These are phyloP conservation scores for Phoxinus dragarum DNA, from an alignment of 2,797 vertebrate species.

Conservation along the genomic window DNA sequence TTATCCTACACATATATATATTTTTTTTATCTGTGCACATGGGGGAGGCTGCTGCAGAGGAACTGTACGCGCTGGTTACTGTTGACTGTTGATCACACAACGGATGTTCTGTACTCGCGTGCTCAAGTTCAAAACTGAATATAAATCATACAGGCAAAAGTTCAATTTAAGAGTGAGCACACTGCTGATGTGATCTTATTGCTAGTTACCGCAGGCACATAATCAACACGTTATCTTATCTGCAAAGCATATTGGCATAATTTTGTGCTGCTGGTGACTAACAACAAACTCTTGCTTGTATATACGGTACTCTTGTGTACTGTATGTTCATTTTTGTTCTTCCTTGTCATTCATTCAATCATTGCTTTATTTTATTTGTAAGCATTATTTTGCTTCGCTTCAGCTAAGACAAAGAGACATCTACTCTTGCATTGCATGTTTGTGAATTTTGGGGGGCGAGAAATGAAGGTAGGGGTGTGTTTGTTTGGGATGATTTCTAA, in stretches of 20 bases:
- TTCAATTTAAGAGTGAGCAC: background rate
- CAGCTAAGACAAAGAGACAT: background rate
- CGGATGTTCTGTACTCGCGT: background rate
- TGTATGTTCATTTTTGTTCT: background rate
- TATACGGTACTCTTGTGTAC: background rate
- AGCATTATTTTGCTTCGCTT: background rate
- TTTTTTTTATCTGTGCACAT: background rate
- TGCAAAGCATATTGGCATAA: background rate
- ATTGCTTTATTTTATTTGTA: background rate
- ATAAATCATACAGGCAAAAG: background rate
- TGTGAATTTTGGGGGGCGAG: background rate
- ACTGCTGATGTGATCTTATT: background rate
- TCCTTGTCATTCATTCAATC: background rate
- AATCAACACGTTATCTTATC: background rate
- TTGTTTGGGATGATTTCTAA: background rate
- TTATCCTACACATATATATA: background rate
- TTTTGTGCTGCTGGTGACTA: background rate
- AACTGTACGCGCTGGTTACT: background rate
- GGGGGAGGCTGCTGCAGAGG: background rate
- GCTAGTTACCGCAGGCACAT: background rate
- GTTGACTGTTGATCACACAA: background rate
- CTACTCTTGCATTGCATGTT: background rate
- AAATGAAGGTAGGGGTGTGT: background rate
- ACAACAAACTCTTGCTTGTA: background rate
- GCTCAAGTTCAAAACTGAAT: background rate